A percentile compares a stretch with the other conserved stretches of the same genome.
phyloP scores from a whole-genome alignment of 2,113 vertebrate genomes.

The Silurus glanis region DNA sequence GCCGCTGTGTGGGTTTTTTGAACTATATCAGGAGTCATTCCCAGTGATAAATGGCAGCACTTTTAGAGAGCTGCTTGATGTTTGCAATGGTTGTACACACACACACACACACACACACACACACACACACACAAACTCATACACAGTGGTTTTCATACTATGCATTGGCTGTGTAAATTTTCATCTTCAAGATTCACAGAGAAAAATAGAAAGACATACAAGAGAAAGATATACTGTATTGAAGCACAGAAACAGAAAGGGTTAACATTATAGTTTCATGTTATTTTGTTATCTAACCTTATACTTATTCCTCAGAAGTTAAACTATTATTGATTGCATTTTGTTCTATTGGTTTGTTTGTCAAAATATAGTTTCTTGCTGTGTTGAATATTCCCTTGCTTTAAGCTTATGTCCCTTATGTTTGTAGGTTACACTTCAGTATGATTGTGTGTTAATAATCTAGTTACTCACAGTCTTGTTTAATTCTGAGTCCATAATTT shows the following conservation, averaged over 20 bases:
- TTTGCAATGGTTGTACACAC: neutral
- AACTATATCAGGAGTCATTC: slow-evolving; percentile 2
- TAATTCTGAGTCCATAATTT: neutral
- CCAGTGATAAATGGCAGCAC: neutral
- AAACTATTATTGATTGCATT: neutral
- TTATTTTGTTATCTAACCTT: neutral
- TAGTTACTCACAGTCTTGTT: neutral
- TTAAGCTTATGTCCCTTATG: neutral
- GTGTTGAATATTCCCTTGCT: neutral
- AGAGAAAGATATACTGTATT: neutral
- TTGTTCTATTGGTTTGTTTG: neutral
- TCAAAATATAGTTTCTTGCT: neutral
- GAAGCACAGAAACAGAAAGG: neutral
- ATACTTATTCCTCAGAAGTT: neutral
- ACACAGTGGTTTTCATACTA: neutral
- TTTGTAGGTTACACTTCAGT: neutral
- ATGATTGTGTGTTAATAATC: neutral
- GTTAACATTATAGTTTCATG: neutral
- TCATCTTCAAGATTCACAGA: neutral
- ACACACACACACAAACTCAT: neutral
- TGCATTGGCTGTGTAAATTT: neutral
- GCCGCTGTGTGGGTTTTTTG: too few species aligned
- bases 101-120: neutral
- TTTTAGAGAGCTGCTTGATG: neutral
- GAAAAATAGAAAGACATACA: neutral